Percentiles rank a stretch among this genome's conserved stretches.
Evolutionary conservation across 2,797 vertebrate species (phyloP).

Genomic region (Anisognathus igniventris): DNA sequence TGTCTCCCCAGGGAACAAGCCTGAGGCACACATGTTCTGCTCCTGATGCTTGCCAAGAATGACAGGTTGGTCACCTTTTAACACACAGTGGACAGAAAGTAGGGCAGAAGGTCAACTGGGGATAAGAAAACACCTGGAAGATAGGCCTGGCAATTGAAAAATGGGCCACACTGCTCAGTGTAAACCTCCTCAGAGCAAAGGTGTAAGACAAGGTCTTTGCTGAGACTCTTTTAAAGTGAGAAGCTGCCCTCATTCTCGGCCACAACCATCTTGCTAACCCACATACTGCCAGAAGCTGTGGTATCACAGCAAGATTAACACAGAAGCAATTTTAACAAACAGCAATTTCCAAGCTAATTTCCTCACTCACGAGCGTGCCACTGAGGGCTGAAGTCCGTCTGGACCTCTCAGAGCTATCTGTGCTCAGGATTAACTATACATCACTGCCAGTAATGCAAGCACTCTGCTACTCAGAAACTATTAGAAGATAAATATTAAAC

Average conservation of each 20-base stretch:
- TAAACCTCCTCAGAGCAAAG: neutral
- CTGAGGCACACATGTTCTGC: neutral
- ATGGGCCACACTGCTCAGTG: neutral
- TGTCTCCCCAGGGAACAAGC: neutral
- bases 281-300: constrained; percentile 7
- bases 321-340: constrained; percentile 6
- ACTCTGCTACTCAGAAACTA: neutral
- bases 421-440: neutral
- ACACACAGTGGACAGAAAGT: neutral
- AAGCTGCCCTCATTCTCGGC: constrained; percentile 10
- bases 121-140: constrained; percentile 48
- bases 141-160: neutral
- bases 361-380: neutral
- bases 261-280: constrained; percentile 26
- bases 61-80: constrained; percentile 19
- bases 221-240: neutral
- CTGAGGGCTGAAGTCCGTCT: neutral
- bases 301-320: neutral
- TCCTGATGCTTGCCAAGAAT: neutral
- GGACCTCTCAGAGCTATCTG: neutral
- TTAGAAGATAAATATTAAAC: constrained; percentile 3
- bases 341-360: neutral
- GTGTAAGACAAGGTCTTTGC: constrained; percentile 19
- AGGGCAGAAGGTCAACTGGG: neutral
- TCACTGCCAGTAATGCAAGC: neutral